These are phyloP conservation scores for Eucidaris tribuloides DNA, from an alignment of 35 echinoderm and acorn worm species.

Conservation along the genomic window DNA sequence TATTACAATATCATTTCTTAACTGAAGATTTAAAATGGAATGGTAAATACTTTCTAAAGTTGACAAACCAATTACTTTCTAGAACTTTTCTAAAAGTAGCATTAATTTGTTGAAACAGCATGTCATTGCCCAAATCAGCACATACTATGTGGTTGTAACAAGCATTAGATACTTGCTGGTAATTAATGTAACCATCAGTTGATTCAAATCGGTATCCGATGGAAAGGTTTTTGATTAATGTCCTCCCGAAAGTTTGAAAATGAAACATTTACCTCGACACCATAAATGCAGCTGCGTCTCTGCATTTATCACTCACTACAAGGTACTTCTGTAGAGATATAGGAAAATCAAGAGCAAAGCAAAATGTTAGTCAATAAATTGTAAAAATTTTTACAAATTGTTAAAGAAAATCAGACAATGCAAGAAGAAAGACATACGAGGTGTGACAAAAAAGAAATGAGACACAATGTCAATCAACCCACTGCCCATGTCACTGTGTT, in stretches of 20 bases:
- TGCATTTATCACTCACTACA: constrained; percentile 78
- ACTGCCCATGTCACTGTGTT: too few species aligned
- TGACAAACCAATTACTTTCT: too few species aligned
- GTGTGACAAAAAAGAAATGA: neutral
- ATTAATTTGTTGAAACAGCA: too few species aligned
- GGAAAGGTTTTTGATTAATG: neutral
- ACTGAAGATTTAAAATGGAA: too few species aligned
- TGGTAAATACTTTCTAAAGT: too few species aligned
- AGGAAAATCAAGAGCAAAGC: neutral
- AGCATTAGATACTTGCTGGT: neutral
- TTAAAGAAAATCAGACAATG: neutral
- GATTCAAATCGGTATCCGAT: neutral
- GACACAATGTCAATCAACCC: too few species aligned
- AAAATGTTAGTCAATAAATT: neutral
- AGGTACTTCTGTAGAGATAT: constrained; percentile 62
- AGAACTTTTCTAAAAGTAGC: too few species aligned
- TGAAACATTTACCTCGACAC: constrained; percentile 92
- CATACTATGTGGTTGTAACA: neutral
- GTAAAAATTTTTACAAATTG: neutral
- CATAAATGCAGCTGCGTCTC: constrained; percentile 90
- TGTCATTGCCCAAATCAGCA: too few species aligned
- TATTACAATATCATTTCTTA: too few species aligned
- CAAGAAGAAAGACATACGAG: neutral
- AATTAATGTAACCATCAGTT: neutral
- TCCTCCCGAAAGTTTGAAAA: neutral